These are phyloP conservation scores for Leguminivora glycinivorella DNA, from an alignment of 1,140 invertebrate species.

Conservation along the genomic window DNA sequence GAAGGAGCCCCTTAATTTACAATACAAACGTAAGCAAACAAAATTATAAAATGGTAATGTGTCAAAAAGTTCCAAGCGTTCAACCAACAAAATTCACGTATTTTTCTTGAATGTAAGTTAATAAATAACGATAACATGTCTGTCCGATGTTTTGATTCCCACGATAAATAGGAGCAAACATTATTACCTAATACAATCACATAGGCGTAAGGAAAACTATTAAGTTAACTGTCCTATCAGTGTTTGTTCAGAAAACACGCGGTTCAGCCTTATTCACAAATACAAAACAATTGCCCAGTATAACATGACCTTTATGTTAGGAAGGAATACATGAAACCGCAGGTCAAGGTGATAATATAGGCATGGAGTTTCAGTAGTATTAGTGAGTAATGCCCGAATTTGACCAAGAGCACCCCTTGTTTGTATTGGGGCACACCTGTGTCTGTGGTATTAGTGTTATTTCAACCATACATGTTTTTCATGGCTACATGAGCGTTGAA, in stretches of 20 bases:
- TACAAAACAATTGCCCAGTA: neutral
- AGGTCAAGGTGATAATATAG: neutral
- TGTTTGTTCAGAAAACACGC: neutral
- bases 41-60: too few species aligned
- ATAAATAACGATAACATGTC: neutral
- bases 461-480: neutral
- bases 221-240: constrained; percentile 4
- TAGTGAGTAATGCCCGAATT: neutral
- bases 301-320: neutral
- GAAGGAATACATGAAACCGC: neutral
- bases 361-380: too few species aligned
- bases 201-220: constrained; percentile 2
- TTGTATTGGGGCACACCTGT: neutral
- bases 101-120: neutral
- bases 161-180: neutral
- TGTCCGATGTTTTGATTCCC: neutral
- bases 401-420: neutral
- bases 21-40: too few species aligned
- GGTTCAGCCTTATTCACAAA: neutral
- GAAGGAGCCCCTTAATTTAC: too few species aligned
- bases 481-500: neutral
- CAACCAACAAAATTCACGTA: neutral
- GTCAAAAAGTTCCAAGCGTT: neutral
- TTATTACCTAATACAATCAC: neutral
- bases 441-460: neutral